Evolutionary conservation across 2,113 vertebrate species (phyloP), one percentile per base, ranked within the genome.

Genomic region (Lota lota): DNA sequence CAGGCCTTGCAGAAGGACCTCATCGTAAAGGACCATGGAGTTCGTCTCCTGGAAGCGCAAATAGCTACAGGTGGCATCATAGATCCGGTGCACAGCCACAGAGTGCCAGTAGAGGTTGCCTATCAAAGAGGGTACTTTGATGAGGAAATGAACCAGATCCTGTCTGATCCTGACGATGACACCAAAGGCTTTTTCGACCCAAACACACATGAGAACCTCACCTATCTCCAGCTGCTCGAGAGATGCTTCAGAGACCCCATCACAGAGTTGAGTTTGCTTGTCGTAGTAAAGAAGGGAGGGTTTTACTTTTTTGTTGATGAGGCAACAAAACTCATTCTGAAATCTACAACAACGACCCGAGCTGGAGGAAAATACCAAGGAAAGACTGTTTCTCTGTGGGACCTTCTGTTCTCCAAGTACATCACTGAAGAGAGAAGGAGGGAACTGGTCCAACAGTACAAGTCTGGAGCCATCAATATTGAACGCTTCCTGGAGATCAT

Each of bases 51-150:
- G 40, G 83, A 85, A 69, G 93, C 93, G 1, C 67, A 93, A 77
- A 92, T 94, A 0, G 93, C 92, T 74, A 93, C 93, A 0, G 93
- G 93, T 0, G 93, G 92, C 59, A 93, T 94, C 74, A 92, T 94
- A 0, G 92, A 92, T 53, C 93, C 93, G 0, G 66, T 92, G 0
- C 0, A 93, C 75, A 94, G 93, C 77, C 93, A 92, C 71, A 86
- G 92, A 63, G 79, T 94, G 1, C 94, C 94, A 0, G 92, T 95
- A 21, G 90, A 93, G 5, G 93, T 92, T 63, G 94, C 93, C 53
- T 95, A 95, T 71, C 58, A 76, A 53, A 88, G 90, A 0, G 93
- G 93, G 16, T 94, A 93, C 82, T 94, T 95, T 0, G 90, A 94
- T 83, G 89, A 91, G 74, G 88, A 88, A 74, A 89, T 95, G 86